Conservation (phyloP, 2,113 vertebrate genomes). For the Scomber scombrus region DNA sequence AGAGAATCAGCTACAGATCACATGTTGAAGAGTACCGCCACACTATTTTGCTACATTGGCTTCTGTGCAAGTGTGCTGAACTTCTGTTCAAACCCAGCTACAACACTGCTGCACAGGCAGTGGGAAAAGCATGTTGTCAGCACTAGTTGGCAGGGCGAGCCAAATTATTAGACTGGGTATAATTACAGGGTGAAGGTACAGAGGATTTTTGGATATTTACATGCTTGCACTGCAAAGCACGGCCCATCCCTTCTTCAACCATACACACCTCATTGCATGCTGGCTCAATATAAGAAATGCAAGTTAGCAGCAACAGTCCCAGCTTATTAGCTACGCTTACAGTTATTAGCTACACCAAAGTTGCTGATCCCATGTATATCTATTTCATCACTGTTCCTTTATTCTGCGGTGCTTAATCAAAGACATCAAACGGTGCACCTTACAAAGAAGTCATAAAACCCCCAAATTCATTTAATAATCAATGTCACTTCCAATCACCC, state of each 20-base stretch:
- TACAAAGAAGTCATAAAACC: conserved; percentile 63
- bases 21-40: too few species aligned
- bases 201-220: conserved; percentile 19
- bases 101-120: too few species aligned
- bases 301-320: conserved; percentile 57
- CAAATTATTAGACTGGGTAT: too few species aligned
- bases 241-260: background rate
- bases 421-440: conserved; percentile 61
- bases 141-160: too few species aligned
- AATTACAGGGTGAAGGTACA: too few species aligned
- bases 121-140: too few species aligned
- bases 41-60: too few species aligned
- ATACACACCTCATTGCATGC: conserved; percentile 13
- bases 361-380: conserved; percentile 31
- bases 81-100: too few species aligned
- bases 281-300: conserved; percentile 41
- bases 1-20: too few species aligned
- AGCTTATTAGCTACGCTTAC: conserved; percentile 59
- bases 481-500: conserved; percentile 63
- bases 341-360: conserved; percentile 41
- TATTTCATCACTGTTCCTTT: conserved; percentile 46
- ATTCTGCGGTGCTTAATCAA: conserved; percentile 62
- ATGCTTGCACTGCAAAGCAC: background rate
- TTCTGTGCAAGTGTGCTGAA: too few species aligned
- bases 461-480: conserved; percentile 51